Evolutionary conservation across 2,113 vertebrate species (phyloP).

Genomic region (Atlantisia rogersi): DNA sequence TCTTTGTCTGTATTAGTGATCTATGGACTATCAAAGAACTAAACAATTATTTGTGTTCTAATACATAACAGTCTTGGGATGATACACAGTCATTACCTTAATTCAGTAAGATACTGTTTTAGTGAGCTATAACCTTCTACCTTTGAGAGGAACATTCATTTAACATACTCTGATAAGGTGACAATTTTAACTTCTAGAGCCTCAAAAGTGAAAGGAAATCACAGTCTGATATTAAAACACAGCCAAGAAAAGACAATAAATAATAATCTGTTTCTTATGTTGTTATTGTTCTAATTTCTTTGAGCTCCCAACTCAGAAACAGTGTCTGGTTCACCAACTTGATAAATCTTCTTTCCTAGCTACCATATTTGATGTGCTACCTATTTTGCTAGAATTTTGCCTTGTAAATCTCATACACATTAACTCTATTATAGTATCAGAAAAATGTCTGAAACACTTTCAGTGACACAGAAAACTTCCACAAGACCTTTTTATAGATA

Average conservation of each 20-base stretch:
- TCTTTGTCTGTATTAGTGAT: neutral
- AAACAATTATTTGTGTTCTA: neutral
- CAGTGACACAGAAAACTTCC: conserved; percentile 2
- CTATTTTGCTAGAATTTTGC: neutral
- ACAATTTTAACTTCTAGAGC: neutral
- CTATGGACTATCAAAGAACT: neutral
- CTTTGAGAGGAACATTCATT: neutral
- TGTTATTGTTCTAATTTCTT: neutral
- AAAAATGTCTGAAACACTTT: conserved; percentile 1
- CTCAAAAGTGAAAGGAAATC: neutral
- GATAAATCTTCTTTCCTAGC: neutral
- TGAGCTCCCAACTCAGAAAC: neutral
- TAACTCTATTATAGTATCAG: neutral
- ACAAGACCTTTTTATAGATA: conserved; percentile 6
- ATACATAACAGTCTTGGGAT: neutral
- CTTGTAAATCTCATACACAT: conserved; percentile 26
- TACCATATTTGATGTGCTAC: neutral
- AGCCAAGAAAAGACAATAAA: neutral
- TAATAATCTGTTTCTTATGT: neutral
- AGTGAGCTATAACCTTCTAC: neutral
- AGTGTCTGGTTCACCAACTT: neutral
- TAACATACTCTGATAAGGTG: neutral
- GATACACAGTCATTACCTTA: neutral
- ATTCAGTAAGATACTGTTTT: neutral
- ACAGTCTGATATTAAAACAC: neutral